Percentiles rank a stretch among this genome's conserved stretches.
Conservation (phyloP, 2,113 vertebrate genomes). For the Nicator chloris region DNA sequence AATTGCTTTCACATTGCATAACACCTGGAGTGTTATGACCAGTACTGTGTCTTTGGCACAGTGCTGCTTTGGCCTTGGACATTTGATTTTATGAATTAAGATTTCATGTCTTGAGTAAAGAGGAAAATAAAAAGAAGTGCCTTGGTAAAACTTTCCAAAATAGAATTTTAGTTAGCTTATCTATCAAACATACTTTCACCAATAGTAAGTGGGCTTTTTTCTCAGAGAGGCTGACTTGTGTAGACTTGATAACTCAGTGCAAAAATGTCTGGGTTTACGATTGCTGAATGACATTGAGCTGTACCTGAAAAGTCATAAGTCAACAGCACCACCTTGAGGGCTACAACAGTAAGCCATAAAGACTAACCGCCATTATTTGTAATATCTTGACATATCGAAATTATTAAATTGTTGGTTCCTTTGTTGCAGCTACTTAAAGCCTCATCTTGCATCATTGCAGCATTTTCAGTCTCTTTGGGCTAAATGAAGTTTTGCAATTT, state of each 20-base stretch:
- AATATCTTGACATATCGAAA: background rate
- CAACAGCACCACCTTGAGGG: background rate
- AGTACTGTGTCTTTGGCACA: background rate
- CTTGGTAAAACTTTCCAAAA: background rate
- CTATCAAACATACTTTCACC: background rate
- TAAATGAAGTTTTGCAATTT: background rate
- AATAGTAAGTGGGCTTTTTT: background rate
- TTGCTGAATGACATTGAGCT: background rate
- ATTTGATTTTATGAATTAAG: background rate
- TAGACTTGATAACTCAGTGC: background rate
- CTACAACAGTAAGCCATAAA: background rate
- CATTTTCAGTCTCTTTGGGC: background rate
- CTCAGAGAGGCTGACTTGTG: background rate
- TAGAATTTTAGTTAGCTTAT: background rate
- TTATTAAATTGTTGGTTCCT: background rate
- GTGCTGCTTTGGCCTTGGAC: background rate
- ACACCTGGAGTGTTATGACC: background rate
- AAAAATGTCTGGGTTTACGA: background rate
- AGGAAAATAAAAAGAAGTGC: background rate
- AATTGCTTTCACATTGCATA: background rate
- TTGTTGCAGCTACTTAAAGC: background rate
- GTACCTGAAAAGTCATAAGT: background rate
- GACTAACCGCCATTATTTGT: background rate
- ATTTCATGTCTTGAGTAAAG: background rate
- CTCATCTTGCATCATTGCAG: background rate